These are phyloP conservation scores for Hestina assimilis DNA, from an alignment of 1,140 invertebrate genomes.

Conservation along the genomic window DNA sequence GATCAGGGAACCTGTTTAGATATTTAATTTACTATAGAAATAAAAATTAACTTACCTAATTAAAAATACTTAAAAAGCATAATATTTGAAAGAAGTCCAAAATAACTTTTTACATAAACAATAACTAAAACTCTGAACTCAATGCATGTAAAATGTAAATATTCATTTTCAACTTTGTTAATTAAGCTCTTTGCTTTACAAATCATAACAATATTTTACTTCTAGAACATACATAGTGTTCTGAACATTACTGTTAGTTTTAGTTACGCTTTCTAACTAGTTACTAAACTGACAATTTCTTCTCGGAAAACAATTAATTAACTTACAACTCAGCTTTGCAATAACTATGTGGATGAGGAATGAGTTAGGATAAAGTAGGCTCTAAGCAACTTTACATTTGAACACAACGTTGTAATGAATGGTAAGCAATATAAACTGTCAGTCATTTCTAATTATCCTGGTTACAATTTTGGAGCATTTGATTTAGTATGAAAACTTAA, in stretches of 20 bases:
- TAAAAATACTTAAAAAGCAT: no score
- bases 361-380: slow-evolving; percentile 13
- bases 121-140: background rate
- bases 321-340: slow-evolving; percentile 47
- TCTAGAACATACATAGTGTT: no score
- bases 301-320: slow-evolving; percentile 57
- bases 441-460: no score
- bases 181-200: slow-evolving; percentile 14
- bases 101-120: no score
- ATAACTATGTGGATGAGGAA: slow-evolving; percentile 44
- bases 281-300: slow-evolving; percentile 55
- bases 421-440: no score
- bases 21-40: no score
- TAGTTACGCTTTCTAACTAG: slow-evolving; percentile 30
- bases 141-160: background rate
- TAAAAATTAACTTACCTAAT: no score
- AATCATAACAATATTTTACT: slow-evolving; percentile 10
- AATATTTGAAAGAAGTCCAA: no score
- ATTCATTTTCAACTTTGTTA: slow-evolving; percentile 7
- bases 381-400: background rate
- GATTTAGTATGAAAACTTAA: no score
- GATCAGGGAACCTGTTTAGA: no score
- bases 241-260: slow-evolving; percentile 2
- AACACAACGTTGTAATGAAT: no score
- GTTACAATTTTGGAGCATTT: no score